Conservation (phyloP, 2,888 invertebrate species). For the Galerucella nymphaeae region DNA sequence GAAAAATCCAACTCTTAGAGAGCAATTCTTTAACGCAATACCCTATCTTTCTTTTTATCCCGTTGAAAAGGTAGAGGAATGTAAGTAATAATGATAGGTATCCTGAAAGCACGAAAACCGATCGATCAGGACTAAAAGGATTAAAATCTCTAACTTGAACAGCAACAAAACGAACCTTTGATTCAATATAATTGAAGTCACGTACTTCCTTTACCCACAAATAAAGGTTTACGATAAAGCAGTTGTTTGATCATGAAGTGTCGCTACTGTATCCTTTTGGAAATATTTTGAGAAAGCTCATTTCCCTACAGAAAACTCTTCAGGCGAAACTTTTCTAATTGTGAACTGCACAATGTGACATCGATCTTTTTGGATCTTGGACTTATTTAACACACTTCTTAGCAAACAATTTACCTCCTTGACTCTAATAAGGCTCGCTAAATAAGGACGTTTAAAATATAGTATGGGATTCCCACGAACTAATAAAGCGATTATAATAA, state of each 20-base stretch:
- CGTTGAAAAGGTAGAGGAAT: constrained; percentile 32
- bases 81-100: constrained; percentile 36
- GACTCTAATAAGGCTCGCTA: no score
- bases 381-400: no score
- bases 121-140: constrained; percentile 36
- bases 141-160: constrained; percentile 37
- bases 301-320: no score
- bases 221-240: constrained; percentile 6
- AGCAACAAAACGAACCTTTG: constrained; percentile 31
- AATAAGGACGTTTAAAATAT: constrained; percentile 36
- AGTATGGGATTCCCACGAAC: constrained; percentile 30
- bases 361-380: no score
- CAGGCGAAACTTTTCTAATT: no score
- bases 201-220: constrained; percentile 14
- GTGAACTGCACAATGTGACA: no score
- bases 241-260: no score
- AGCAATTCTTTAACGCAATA: constrained; percentile 33
- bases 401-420: no score
- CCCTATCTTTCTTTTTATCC: constrained; percentile 37
- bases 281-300: no score
- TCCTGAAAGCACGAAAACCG: constrained; percentile 31
- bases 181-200: constrained; percentile 30
- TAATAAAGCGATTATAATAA: constrained; percentile 55
- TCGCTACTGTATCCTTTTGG: no score
- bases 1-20: constrained; percentile 33